Base-by-base conservation (phyloP, 2,888 invertebrate genomes). In the Adineta ricciae region DNA sequence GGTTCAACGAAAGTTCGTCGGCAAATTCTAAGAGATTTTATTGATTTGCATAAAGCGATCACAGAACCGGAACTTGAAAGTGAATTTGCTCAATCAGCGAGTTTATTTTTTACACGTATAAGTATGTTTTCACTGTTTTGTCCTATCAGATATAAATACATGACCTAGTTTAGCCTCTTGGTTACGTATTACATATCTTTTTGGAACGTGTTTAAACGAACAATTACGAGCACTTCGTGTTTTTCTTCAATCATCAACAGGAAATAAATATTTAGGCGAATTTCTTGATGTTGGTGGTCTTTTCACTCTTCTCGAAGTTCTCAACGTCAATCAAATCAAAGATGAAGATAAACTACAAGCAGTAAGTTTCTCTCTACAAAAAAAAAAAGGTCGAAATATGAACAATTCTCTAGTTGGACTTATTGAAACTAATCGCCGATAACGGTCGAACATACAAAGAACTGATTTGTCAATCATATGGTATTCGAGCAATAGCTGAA, bases 381-480 rank as follows among this genome's bases (percentile, higher is more conserved):
- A 89, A 89, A 21, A 89, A 89, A 87, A 89, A 90, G 83, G 90
- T n/a, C n/a, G n/a, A n/a, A n/a, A 46, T 46, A 46, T 46, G 19
- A 50, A 7, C 19, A 50, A 21, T 64, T 21, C 27, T 64, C 24
- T 41, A 78, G 73, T 41, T 78, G 5, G 32, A 78, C 24, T 78
- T 78, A 78, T 36, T 85, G 21, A 78, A 86, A 54, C 56, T 83
- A 73, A 85, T 85, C 27, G 83, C 83, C n/a, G 85, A 82, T 78
- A 64, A 83, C 52, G 83, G 90, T 14, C 87, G 90, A 84, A 89
- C 89, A 87, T 90, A 90, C 87, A 90, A 90, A 86, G 90, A 90
- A 87, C 88, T 90, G 2, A 89, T 90, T 41, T 90, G 90, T 88
- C 90, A 90, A 88, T 90, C 90, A 85, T 90, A 90, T 88, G 90